Base-by-base conservation (phyloP, 1,140 invertebrate genomes). In the Zaprionus vittiger region DNA sequence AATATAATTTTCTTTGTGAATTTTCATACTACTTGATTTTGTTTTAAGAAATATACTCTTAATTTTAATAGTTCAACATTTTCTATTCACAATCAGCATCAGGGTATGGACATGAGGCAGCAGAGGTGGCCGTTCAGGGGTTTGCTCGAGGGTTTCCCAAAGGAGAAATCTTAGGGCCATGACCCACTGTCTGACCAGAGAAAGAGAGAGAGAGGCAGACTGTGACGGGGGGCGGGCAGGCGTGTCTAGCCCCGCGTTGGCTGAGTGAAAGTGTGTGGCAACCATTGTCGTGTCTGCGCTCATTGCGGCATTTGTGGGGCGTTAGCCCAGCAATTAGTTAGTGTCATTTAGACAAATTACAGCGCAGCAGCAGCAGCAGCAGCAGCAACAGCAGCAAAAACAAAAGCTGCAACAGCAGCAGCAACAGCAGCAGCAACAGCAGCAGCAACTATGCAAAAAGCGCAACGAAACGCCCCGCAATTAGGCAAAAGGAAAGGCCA, bases 271-370 rank as follows among this genome's bases (percentile, higher is more conserved):
- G 83, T 89, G 70, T 73, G 67, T 52, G 28, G 24, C 34, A 34
- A 41, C 41, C 83, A 87, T 85, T 85, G 83, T 83, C 49, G 26
- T 56, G 59, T 72, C 64, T 64, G 28, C 15, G 37, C 73, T 63
- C 52, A 57, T 44, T 22, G 70, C 26, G 60, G 55, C 74, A 84
- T 89, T 87, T 83, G 78, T 89, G 83, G 83, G 85, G 83, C 84
- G 83, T 87, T 89, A 89, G 81, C 89, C 81, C 80, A 71, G 69
- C 83, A 87, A 87, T 87, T 87, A 87, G 83, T 87, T 87, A 89
- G 83, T 87, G 84, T 83, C 84, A 87, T 83, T 87, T 89, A 89
- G 83, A 84, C 81, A 89, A 89, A 87, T 87, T 87, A 84, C 78
- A 75, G 62, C 17, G 41, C 61, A 41, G 55, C 79, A 81, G 77